Evolutionary conservation across 2,888 invertebrate species (phyloP), one percentile per base, ranked within the genome.

Genomic region (Cinara cedri): DNA sequence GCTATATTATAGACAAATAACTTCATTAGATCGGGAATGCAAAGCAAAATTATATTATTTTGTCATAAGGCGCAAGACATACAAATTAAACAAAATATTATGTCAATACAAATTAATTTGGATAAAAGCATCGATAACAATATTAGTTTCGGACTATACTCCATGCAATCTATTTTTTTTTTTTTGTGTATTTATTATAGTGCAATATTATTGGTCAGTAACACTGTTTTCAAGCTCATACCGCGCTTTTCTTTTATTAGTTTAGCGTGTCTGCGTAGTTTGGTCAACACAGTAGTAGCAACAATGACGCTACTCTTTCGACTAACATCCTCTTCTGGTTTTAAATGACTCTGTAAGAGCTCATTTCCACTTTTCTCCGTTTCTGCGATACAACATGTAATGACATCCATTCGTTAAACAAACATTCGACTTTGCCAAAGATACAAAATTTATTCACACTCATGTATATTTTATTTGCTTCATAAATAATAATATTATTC

Each of bases 221-320:
- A 78, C 60, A 78, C 70, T 70, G 68, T 78, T 70, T 14, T 75
- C 26, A 76, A 70, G 68, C 68, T 78, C 78, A 78, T 78, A 78
- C 78, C 78, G 68, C 78, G 78, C 78, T 78, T 78, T 70, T 78
- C 78, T 78, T 78, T 78, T 34, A 78, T 78, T 60, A 78, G 78
- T 78, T 78, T 78, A 78, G 78, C 78, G 68, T 78, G 78, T 78
- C 78, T 78, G 78, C 78, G 78, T 49, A 78, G 78, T 78, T 78
- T 78, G 70, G 78, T 78, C 78, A 78, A 78, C 78, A 78, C 78
- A 70, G 60, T 78, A 16, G 78, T 78, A 78, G 78, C 78, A 60
- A 78, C 78, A 68, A 78, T 51, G 68, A 78, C 68, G 68, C 78
- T 78, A 78, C 78, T 78, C 51, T 78, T 78, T 78, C 78, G 78